Base-by-base conservation (phyloP, 2,888 invertebrate species). In the Lobophora halterata region DNA sequence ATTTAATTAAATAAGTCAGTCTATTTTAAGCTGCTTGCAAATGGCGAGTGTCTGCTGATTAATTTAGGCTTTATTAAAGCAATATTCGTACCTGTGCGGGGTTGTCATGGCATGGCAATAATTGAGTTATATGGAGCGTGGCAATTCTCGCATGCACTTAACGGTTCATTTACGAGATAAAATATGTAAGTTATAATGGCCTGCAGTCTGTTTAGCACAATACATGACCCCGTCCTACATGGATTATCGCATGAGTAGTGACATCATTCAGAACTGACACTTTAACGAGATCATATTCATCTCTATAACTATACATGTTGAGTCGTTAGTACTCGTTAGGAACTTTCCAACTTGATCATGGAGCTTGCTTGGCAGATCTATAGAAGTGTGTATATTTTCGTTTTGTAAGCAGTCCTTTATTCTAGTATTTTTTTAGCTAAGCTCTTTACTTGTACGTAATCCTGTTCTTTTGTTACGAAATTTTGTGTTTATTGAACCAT, bases 81-180 rank as follows among this genome's bases (percentile, higher is more conserved):
- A 49, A 48, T 46, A 39, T 37, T 35, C 44, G 24, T 38, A 41
- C 46, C 37, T 31, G 55, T 62, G 67, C 59, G 58, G 56, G 60
- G 57, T 65, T 67, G 70, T 60, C 71, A 65, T 52, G 71, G 60
- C 71, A 66, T 51, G 69, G 61, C 78, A 65, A 64, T 87, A 86
- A 87, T 85, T 82, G 69, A 83, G 74, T 86, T 87, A 86, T 76
- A 69, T 68, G 49, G 69, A 65, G 71, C 71, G 56, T 68, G 77
- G 61, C 71, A 80, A 73, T 80, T 86, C 71, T 83, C 75, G 72
- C 79, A 63, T 76, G 71, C 79, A 81, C 69, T 82, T 85, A 79
- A 73, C 83, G 64, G 57, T 61, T 75, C 72, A 75, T 76, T 79
- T 77, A 76, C 65, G 64, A 34, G 37, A 33, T 43, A 37, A 43